Evolutionary conservation across 2,888 invertebrate species (phyloP).

Genomic region (Agrilus cyanescens): DNA sequence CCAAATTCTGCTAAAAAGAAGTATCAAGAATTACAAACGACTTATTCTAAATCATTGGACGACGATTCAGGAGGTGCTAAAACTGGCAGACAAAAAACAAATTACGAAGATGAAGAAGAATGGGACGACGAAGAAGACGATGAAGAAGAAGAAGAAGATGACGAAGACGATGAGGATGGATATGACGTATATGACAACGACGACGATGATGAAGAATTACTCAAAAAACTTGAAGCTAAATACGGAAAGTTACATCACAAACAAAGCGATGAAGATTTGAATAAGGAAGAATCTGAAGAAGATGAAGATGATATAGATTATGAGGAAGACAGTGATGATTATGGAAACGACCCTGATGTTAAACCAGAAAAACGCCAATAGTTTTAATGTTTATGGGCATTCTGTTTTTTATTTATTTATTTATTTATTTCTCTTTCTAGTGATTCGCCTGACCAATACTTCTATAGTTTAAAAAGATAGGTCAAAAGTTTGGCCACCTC

Average conservation of each 20-base stretch:
- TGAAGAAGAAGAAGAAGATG: conserved; percentile 17
- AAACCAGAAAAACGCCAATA: no score
- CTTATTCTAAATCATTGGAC: conserved; percentile 28
- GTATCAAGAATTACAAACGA: conserved; percentile 30
- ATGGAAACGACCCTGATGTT: conserved; percentile 10
- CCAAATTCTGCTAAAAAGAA: conserved; percentile 21
- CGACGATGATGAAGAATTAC: conserved; percentile 47
- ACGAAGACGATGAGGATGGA: conserved; percentile 7
- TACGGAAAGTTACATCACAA: conserved; percentile 50
- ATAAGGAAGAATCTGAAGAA: conserved; percentile 37
- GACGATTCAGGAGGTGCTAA: conserved; percentile 22
- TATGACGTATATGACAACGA: conserved; percentile 10
- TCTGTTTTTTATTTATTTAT: no score
- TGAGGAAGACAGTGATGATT: conserved; percentile 24
- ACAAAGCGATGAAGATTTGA: conserved; percentile 28
- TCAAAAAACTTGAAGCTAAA: conserved; percentile 59
- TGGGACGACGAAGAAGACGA: conserved; percentile 33
- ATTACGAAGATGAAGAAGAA: conserved; percentile 24
- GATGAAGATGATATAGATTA: conserved; percentile 36
- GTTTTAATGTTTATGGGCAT: no score
- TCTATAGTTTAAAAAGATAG: no score
- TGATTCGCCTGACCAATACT: no score
- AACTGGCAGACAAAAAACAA: conserved; percentile 21
- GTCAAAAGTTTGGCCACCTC: no score
- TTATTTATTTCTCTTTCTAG: no score